Evolutionary conservation across 2,888 invertebrate genomes (phyloP).

Genomic region (Lasioglossum morio): DNA sequence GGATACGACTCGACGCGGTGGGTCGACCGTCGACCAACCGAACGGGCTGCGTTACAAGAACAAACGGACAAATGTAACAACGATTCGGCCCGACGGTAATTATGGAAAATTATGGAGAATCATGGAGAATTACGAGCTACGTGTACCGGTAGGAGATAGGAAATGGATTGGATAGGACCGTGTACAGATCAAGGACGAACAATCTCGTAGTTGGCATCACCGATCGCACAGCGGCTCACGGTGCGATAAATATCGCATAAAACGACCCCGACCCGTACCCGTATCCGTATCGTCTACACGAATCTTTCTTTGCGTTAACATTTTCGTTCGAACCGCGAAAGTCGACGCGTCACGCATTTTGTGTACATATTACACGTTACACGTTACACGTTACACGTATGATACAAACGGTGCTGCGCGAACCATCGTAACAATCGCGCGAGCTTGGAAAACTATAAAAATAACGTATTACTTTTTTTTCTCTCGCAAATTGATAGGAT

Average conservation of each 20-base stretch:
- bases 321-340: constrained; percentile 12
- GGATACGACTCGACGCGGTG: background rate
- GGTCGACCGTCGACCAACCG: too few relatives aligned
- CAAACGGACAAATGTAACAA: constrained; percentile 8
- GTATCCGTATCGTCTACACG: background rate
- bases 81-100: background rate
- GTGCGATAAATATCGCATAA: background rate
- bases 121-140: background rate
- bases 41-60: constrained; percentile 1
- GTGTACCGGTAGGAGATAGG: background rate
- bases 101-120: background rate
- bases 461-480: constrained; percentile 78
- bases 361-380: too few relatives aligned
- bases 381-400: constrained; percentile 6
- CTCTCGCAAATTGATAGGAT: constrained; percentile 71
- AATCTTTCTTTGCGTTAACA: constrained; percentile 13
- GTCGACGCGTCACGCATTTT: constrained; percentile 3
- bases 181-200: background rate
- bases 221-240: too few relatives aligned
- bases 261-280: background rate
- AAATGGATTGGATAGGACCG: constrained; percentile 4
- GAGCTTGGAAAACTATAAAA: constrained; percentile 81
- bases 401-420: constrained; percentile 33
- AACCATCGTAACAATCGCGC: constrained; percentile 76
- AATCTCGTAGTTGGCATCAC: background rate